Conservation (phyloP, 2,797 vertebrate genomes). For the Propithecus perrieri region DNA sequence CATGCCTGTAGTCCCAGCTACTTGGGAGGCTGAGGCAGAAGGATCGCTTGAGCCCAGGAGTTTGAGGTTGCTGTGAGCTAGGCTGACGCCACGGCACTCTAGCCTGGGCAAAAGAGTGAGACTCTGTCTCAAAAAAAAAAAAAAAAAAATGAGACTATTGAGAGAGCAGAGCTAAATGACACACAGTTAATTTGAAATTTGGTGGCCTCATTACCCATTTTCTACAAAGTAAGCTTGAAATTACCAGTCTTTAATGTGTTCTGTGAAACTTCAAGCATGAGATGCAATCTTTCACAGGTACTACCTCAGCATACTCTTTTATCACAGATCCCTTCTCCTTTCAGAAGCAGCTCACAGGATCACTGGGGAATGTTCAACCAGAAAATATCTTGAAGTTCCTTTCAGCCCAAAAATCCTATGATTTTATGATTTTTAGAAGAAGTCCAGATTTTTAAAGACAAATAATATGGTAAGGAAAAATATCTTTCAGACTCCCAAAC, state of each 20-base stretch:
- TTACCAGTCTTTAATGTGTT: not conserved
- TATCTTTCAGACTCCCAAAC: not conserved
- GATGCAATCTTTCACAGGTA: not conserved
- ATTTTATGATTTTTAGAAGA: not conserved
- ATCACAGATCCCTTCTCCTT: too few relatives aligned
- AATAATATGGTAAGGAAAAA: slow-evolving; percentile 9
- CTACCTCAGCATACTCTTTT: not conserved
- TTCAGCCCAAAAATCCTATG: not conserved
- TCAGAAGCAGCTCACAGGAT: not conserved
- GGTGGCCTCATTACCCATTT: not conserved
- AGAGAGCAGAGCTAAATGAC: not conserved
- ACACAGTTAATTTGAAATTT: not conserved
- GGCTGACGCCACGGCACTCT: too few relatives aligned
- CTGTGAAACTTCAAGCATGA: not conserved
- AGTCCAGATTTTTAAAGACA: not conserved
- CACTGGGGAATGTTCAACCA: not conserved
- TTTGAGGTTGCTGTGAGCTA: too few relatives aligned
- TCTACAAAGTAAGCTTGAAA: not conserved
- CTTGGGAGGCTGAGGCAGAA: too few relatives aligned
- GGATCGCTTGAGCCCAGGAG: too few relatives aligned
- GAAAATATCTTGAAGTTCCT: not conserved
- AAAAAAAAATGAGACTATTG: not conserved
- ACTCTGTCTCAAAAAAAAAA: too few relatives aligned
- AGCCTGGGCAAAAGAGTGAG: too few relatives aligned
- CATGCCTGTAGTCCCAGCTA: too few relatives aligned